Base-by-base conservation (phyloP, 2,888 invertebrate genomes). In the Phymatocera aterrima region DNA sequence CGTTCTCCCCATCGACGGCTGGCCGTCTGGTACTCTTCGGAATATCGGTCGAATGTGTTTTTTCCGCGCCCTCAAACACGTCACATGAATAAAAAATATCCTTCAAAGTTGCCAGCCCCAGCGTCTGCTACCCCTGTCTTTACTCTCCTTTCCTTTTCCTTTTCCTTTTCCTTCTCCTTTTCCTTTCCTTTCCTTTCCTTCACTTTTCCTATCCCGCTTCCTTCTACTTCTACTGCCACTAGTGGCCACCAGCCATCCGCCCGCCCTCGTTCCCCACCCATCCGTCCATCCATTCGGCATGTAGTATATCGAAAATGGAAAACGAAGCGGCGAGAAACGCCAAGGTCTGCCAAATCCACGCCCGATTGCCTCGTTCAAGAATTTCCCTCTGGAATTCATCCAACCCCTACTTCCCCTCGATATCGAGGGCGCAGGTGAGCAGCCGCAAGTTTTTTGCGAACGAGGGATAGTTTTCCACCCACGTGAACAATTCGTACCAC, bases 71-170 rank as follows among this genome's bases (percentile, higher is more conserved):
- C 89, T 89, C 88, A 85, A 87, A 87, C 87, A 88, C 89, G 88
- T 89, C 89, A 84, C 88, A 89, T 90, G 89, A 89, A 89, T 90
- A 90, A 90, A 88, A 89, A 90, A 90, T 89, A 88, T 88, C 88
- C 88, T 89, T 89, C 88, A 88, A 90, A 89, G 85, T 87, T 88
- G 86, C 88, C 85, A 84, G 85, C 85, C 85, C 85, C 83, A 85
- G 85, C 85, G 83, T 85, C 85, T 84, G 80, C 80, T 79, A 48
- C 21, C 70, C 40, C 65, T 21, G 21, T 40, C 40, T 37, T 15
- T 28, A 46, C 21, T 57, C 3, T 2, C 65, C 18, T 12, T 28
- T 43, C 51, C 18, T 8, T 15, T 28, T n/a, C n/a, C 43, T n/a
- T 5, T 57, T 51, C 21, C 10, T 72, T 72, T 34, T 51, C 43